A percentile compares a stretch with the other conserved stretches of the same genome.
Conservation (phyloP, 2,888 invertebrate species). For the Calameuta pallipes region DNA sequence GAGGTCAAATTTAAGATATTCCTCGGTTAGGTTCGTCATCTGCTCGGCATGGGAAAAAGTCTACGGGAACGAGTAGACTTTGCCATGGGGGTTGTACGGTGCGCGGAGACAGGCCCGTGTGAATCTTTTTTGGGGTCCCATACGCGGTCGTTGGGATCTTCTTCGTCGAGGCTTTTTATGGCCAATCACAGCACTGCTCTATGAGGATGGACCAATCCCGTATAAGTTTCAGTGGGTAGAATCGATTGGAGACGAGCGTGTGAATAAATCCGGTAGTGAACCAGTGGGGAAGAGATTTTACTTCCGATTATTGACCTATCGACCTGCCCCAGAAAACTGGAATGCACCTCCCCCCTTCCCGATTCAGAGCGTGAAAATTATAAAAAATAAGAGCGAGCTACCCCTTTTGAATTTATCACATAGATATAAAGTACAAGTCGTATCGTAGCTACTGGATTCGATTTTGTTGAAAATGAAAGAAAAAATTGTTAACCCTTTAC, state of each 20-base stretch:
- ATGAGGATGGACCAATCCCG: not conserved
- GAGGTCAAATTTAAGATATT: constrained; percentile 25
- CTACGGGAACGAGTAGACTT: constrained; percentile 16
- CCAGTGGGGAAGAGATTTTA: not conserved
- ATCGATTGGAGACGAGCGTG: not conserved
- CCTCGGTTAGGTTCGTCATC: constrained; percentile 14
- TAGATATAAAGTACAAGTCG: not conserved
- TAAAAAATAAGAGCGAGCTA: not conserved
- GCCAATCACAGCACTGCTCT: not conserved
- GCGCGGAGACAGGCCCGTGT: constrained; percentile 20
- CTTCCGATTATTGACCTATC: constrained; percentile 3
- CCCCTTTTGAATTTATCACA: not conserved
- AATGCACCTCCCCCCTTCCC: not conserved
- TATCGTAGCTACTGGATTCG: not conserved
- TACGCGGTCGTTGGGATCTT: constrained; percentile 17
- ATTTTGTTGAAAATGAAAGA: not conserved
- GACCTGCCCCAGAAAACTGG: not conserved
- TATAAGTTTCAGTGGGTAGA: not conserved
- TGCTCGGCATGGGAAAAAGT: constrained; percentile 12
- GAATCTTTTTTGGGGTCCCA: constrained; percentile 21
- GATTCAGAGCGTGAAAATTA: not conserved
- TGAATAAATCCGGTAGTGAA: not conserved
- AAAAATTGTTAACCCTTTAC: not conserved
- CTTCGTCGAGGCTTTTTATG: not conserved
- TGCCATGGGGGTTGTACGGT: constrained; percentile 5